Conservation (phyloP, 1,140 invertebrate genomes). For the Protaetia brevitarsis region DNA sequence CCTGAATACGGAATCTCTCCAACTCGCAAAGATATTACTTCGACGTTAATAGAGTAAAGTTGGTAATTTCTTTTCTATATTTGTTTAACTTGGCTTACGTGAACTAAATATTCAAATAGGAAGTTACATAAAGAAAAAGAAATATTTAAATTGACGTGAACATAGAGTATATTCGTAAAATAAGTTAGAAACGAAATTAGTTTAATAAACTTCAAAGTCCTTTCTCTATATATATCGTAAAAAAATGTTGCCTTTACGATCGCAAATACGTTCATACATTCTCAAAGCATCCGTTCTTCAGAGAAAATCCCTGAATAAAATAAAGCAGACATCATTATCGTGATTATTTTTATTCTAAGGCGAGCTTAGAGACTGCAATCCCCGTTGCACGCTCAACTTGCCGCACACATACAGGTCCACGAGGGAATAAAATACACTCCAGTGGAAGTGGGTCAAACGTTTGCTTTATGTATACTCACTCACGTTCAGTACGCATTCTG, state of each 20-base stretch:
- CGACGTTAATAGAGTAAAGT: not conserved
- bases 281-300: not conserved
- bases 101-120: too few species aligned
- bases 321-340: not conserved
- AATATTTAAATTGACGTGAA: too few species aligned
- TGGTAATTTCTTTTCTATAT: constrained; percentile 13
- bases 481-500: constrained; percentile 1
- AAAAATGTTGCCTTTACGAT: too few species aligned
- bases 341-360: not conserved
- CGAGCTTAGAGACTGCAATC: not conserved
- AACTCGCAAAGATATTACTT: not conserved
- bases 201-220: too few species aligned
- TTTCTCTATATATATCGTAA: too few species aligned
- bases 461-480: constrained; percentile 3
- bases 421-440: not conserved
- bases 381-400: not conserved
- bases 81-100: not conserved
- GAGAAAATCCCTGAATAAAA: not conserved
- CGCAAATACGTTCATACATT: not conserved
- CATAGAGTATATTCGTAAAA: too few species aligned
- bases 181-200: too few species aligned
- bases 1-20: not conserved
- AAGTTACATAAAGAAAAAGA: too few species aligned
- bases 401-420: not conserved
- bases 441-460: not conserved